Evolutionary conservation across 2,888 invertebrate species (phyloP), one percentile per base, ranked within the genome.

Genomic region (Taphrorychus bicolor): DNA sequence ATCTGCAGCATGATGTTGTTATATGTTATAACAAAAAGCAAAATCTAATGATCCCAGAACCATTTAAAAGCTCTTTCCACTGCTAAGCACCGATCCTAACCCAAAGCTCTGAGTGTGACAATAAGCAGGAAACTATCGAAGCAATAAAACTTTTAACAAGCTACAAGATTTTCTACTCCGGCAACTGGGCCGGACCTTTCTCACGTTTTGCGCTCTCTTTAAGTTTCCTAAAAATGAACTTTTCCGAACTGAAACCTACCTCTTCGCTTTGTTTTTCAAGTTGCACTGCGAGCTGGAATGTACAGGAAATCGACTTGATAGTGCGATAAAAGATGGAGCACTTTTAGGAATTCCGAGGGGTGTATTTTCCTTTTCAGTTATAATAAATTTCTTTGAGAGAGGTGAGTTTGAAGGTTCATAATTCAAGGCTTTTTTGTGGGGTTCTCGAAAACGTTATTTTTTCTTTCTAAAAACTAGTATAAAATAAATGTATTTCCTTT

Each of bases 121-220:
- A 72, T 71, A 73, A 73, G 75, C 74, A 74, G 71, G 73, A 75
- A 77, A 77, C 77, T 78, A 77, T 74, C 72, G 77, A 70, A 76
- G 77, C 76, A 76, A 76, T 58, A 58, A 62, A 67, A 67, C 51
- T 61, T 67, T 77, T 75, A 76, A 74, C 73, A 71, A 71, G 68
- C 73, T 75, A 78, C 78, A 78, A 75, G 77, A 73, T 75, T 77
- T 78, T 76, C 76, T 77, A 78, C 78, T 78, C 74, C 76, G 72
- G 66, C 73, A 73, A 75, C 71, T 73, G 72, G 68, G 73, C 71
- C 74, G 75, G 76, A 72, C 73, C 54, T 72, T 76, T 77, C 77
- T 74, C 77, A 77, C 76, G 77, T 73, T 71, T 68, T 71, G 57
- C 66, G 60, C 63, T 45, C 72, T 75, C 73, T 72, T 21, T 51